Percentiles rank a stretch among this genome's conserved stretches.
Evolutionary conservation across 1,140 invertebrate genomes (phyloP).

Genomic region (Venturia canescens): DNA sequence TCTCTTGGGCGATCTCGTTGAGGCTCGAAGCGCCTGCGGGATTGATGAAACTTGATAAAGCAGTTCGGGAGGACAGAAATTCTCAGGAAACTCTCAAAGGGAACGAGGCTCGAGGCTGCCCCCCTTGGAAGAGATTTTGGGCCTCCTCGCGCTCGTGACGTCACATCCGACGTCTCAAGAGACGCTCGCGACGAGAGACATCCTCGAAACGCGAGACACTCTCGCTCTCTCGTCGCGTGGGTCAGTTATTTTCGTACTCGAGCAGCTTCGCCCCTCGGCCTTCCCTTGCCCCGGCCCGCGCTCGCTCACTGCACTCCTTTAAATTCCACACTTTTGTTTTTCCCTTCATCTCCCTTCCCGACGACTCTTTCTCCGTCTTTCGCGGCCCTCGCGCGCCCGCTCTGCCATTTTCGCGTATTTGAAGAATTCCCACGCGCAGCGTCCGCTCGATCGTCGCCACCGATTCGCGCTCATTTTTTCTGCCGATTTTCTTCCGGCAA

Average conservation of each 20-base stretch:
- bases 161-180: slow-evolving; percentile 60
- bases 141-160: slow-evolving; percentile 55
- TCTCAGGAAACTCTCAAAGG: no score
- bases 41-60: no score
- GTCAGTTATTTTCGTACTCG: slow-evolving; percentile 39
- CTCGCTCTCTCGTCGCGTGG: slow-evolving; percentile 31
- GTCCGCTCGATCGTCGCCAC: background rate
- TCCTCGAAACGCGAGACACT: slow-evolving; percentile 7
- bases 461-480: no score
- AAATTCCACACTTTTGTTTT: slow-evolving; percentile 20
- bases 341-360: background rate
- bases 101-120: no score
- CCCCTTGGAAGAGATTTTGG: background rate
- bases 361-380: background rate
- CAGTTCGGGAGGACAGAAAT: no score
- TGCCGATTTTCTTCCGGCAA: no score
- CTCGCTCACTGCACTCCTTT: background rate
- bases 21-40: background rate
- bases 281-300: slow-evolving; percentile 38
- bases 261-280: slow-evolving; percentile 19
- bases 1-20: background rate
- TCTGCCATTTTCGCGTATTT: background rate
- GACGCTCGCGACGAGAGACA: slow-evolving; percentile 31
- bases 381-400: background rate
- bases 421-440: background rate